These are phyloP conservation scores for Gobio occitaniae DNA, from an alignment of 2,797 vertebrate genomes.

Conservation along the genomic window DNA sequence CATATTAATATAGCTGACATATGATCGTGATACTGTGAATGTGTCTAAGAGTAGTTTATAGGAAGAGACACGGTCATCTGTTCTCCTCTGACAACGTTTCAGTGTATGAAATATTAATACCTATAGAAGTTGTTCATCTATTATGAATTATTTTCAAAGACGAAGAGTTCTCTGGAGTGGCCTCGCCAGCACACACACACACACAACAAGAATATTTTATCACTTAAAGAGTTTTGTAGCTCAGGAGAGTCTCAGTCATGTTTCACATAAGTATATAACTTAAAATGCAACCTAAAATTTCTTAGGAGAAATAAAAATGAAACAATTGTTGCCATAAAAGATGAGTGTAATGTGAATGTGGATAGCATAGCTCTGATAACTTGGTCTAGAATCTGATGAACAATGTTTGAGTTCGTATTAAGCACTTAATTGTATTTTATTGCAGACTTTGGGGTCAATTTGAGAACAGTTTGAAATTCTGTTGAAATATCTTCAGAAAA, in stretches of 20 bases:
- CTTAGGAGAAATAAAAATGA: background rate
- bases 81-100: constrained; percentile 24
- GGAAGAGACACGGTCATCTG: background rate
- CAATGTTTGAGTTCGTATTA: background rate
- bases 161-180: constrained; percentile 18
- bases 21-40: constrained; percentile 4
- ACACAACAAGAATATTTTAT: background rate
- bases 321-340: background rate
- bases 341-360: background rate
- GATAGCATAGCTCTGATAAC: background rate
- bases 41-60: constrained; percentile 33
- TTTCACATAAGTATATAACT: background rate
- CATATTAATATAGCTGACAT: background rate
- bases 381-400: background rate
- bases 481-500: background rate
- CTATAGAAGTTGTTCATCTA: constrained; percentile 42
- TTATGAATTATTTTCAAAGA: constrained; percentile 41
- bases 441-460: background rate
- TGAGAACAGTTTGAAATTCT: background rate
- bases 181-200: background rate
- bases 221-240: background rate
- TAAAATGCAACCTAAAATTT: background rate
- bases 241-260: background rate
- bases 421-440: background rate
- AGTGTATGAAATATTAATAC: constrained; percentile 50